phyloP scores from a whole-genome alignment of 2,113 vertebrate genomes.

The Megaleporinus macrocephalus region DNA sequence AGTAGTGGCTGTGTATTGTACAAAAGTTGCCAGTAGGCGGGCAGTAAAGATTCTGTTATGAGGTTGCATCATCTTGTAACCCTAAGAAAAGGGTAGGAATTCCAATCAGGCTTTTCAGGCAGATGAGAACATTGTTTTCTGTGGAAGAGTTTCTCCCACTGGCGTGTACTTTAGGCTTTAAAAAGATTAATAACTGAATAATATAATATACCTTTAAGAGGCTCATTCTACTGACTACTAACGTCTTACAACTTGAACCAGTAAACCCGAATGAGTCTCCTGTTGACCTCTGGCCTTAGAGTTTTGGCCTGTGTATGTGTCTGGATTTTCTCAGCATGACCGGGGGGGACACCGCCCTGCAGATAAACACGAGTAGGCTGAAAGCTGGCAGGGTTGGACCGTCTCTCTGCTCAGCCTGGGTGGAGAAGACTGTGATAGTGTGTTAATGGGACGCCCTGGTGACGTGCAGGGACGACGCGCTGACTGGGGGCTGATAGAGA shows the following conservation, averaged over 20 bases:
- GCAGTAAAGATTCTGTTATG: too few relatives aligned
- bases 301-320: conserved; percentile 8
- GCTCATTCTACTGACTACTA: neutral
- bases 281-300: neutral
- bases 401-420: conserved; percentile 36
- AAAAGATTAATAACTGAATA: too few relatives aligned
- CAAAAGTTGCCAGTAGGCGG: too few relatives aligned
- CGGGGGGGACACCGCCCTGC: neutral
- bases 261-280: neutral
- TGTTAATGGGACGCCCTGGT: conserved; percentile 44
- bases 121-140: too few relatives aligned
- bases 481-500: conserved; percentile 17
- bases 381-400: conserved; percentile 3
- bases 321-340: neutral
- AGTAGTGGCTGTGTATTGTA: too few relatives aligned
- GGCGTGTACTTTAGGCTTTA: neutral
- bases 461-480: conserved; percentile 33
- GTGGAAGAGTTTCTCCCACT: too few relatives aligned
- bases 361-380: conserved; percentile 21
- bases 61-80: too few relatives aligned
- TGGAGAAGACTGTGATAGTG: conserved; percentile 36
- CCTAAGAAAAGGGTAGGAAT: too few relatives aligned
- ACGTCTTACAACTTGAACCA: neutral
- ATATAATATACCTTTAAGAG: neutral
- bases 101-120: too few relatives aligned